Evolutionary conservation across 1,140 invertebrate species (phyloP), one percentile per base, ranked within the genome.

Genomic region (Hermatobates lingyangjiaoensis): DNA sequence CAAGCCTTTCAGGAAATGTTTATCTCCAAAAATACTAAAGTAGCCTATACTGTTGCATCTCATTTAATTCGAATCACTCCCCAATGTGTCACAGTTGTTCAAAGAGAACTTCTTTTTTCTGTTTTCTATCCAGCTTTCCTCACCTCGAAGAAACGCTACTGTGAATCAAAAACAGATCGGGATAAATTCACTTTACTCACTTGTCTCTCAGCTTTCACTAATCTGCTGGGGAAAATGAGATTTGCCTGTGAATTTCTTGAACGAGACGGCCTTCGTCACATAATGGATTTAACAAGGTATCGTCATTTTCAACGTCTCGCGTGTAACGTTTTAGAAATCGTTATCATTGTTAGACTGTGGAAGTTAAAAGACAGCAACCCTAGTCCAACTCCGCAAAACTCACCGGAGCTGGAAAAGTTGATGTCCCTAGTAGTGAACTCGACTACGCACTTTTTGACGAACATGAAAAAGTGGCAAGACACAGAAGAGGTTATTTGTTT

Each of bases 111-210:
- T 10, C 63, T 78, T 0, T 70, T 74, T 27, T 69, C 66, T 44
- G 72, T 79, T 0, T 73, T 78, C 52, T 76, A 74, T 56, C 75
- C 77, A 0, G 72, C 70, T 0, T 78, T 79, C 56, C 61, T 74
- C 5, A 69, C 68, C 10, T 67, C 72, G 0, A 76, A 75, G 55
- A 64, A 66, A 38, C 56, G 61, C 44, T 74, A 68, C 51, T 57
- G 61, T 3, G 61, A 71, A 38, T 64, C 64, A 14, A 55, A 60
- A 20, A 68, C 66, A n/a, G 63, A 69, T 3, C 61, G 64, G 0
- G 66, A 69, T 0, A 75, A 74, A 42, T 78, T 77, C 57, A 60
- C 76, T 0, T 67, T 76, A 2, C 68, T 73, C 12, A 74, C 75
- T 0, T 77, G 74, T 40, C 59, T 80, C 1, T 74, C 74, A 2